Conservation (phyloP, 2,113 vertebrate genomes). For the Pongo abelii region DNA sequence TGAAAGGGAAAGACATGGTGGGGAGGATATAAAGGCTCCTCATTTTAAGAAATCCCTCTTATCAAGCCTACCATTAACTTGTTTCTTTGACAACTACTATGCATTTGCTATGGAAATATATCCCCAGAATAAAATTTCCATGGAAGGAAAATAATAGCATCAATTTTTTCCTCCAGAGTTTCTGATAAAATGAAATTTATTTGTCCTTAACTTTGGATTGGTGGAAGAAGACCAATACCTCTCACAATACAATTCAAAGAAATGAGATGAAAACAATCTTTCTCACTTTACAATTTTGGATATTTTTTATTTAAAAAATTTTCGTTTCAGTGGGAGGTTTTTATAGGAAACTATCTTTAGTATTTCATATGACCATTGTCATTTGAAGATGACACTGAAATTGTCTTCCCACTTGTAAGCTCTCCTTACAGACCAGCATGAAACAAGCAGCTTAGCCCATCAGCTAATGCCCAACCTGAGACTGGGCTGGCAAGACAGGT, state of each 20-base stretch:
- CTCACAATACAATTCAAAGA: not conserved
- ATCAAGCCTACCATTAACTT: not conserved
- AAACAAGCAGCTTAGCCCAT: not conserved
- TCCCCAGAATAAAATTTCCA: not conserved
- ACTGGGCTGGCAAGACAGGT: not conserved
- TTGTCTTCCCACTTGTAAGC: not conserved
- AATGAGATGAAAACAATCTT: constrained; percentile 26
- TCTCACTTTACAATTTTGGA: not conserved
- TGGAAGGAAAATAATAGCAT: not conserved
- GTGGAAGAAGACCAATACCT: not conserved
- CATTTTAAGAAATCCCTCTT: constrained; percentile 1
- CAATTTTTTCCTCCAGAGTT: not conserved
- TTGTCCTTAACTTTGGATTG: not conserved
- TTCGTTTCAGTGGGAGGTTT: not conserved
- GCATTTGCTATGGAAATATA: not conserved
- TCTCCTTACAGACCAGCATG: not conserved
- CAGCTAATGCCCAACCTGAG: not conserved
- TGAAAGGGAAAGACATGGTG: not conserved
- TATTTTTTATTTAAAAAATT: constrained; percentile 15
- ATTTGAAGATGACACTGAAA: not conserved
- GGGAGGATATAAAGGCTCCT: not conserved
- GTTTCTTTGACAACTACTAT: not conserved
- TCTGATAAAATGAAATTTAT: not conserved
- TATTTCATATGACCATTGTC: not conserved
- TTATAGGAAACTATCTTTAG: not conserved